Base-by-base conservation (phyloP, 2,113 vertebrate species). In the Sapajus apella region DNA sequence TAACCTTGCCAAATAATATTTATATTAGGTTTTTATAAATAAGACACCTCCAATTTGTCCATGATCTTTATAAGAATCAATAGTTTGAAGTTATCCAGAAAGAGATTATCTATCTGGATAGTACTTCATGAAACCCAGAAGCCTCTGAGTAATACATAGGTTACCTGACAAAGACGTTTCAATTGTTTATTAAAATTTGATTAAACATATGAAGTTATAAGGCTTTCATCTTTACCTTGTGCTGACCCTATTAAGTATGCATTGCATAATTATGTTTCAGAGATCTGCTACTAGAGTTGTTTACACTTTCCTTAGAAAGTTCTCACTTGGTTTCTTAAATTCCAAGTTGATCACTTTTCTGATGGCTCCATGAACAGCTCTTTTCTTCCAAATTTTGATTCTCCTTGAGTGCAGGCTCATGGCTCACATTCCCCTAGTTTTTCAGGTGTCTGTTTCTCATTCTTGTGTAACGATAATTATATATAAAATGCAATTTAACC, bases 291-390 rank as follows among this genome's bases (percentile, higher is more conserved):
- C 3, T 37, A 73, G 56, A 35, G 4, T 16, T 52, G 43, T 25
- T 87, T 70, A 13, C 16, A 43, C 32, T 75, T 9, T 14, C 0
- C 12, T 52, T 35, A 10, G 12, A 52, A 83, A 13, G 7, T 37
- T 75, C 47, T 83, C 47, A 8, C 3, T 9, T 13, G 30, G 2
- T 13, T 58, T 47, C 30, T 84, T 58, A 70, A 27, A 18, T 52
- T 27, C 6, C 20, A 56, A 43, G 8, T 5, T n/a, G 4, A 13
- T 72, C 6, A 2, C 10, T 82, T 61, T 50, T 20, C 30, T 80
- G 2, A 6, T 3, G 40, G 0, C 17, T 79, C 30, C 27, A 3
- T 40, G 20, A n/a, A 23, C 1, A 64, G 10, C 2, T 45, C 2
- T 21, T 2, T 13, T 73, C 10, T 81, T 40, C 18, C 9, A 45